These are phyloP conservation scores for Isichthys henryi DNA, from an alignment of 2,113 vertebrate species.

Conservation along the genomic window DNA sequence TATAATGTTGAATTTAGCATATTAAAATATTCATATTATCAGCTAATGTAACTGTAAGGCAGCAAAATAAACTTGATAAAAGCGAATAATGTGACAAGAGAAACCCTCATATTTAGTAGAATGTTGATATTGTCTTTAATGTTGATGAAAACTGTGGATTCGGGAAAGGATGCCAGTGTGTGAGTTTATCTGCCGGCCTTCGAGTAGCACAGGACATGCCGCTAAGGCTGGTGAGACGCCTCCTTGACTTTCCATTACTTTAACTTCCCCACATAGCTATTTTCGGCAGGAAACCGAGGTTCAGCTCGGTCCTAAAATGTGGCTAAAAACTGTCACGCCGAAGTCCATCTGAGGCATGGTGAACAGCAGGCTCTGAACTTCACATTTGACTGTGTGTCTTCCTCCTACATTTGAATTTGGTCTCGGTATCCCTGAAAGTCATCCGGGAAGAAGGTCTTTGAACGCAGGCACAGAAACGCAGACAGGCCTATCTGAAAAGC, in stretches of 20 bases:
- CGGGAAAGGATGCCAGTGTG: constrained; percentile 41
- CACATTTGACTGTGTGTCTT: background rate
- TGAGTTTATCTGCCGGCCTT: constrained; percentile 40
- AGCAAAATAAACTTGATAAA: constrained; percentile 38
- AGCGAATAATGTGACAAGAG: constrained; percentile 42
- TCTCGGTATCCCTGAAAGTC: constrained; percentile 19
- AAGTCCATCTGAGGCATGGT: background rate
- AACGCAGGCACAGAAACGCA: background rate
- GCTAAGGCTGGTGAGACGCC: constrained; percentile 22
- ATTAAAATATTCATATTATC: constrained; percentile 70
- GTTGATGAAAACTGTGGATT: constrained; percentile 51
- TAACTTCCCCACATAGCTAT: constrained; percentile 17
- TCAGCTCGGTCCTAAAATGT: background rate
- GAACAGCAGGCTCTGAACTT: background rate
- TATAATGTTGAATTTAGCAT: constrained; percentile 68
- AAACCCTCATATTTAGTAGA: constrained; percentile 63
- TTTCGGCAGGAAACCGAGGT: background rate
- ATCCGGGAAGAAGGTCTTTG: background rate
- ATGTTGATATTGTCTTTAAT: constrained; percentile 66
- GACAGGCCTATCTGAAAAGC: background rate
- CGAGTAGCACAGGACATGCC: constrained; percentile 51
- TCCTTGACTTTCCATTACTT: constrained; percentile 33
- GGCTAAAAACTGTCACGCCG: background rate
- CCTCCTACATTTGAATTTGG: constrained; percentile 1
- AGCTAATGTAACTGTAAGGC: constrained; percentile 73